Evolutionary conservation across 2,113 vertebrate species (phyloP).

Genomic region (Cyanoramphus novaezelandiae): DNA sequence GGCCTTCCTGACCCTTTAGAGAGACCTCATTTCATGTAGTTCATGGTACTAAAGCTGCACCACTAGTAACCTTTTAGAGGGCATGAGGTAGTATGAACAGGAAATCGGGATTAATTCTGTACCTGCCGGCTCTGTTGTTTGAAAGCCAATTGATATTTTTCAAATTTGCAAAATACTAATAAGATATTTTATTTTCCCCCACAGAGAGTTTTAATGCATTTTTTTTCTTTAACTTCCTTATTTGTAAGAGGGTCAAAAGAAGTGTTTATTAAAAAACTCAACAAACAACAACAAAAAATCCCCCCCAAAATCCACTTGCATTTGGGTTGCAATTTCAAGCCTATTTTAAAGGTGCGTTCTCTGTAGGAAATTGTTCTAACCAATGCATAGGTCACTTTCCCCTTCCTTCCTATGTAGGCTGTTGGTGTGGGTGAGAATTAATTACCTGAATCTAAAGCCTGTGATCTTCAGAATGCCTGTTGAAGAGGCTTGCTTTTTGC

Average conservation of each 20-base stretch:
- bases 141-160: not conserved
- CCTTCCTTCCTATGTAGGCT: not conserved
- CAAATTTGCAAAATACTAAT: not conserved
- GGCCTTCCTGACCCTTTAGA: not conserved
- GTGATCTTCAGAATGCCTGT: not conserved
- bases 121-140: not conserved
- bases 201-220: not conserved
- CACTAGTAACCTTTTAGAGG: not conserved
- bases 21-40: not conserved
- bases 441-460: not conserved
- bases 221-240: not conserved
- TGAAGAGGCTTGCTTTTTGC: not conserved
- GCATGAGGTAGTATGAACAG: not conserved
- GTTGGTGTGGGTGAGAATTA: not conserved
- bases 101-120: not conserved
- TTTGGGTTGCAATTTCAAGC: not conserved
- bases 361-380: not conserved
- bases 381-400: not conserved
- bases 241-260: not conserved
- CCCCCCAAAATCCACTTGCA: not conserved
- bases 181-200: not conserved
- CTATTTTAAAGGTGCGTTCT: not conserved
- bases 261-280: not conserved
- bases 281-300: no score
- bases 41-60: not conserved